Evolutionary conservation across 2,113 vertebrate species (phyloP).

Genomic region (Podilymbus podiceps): DNA sequence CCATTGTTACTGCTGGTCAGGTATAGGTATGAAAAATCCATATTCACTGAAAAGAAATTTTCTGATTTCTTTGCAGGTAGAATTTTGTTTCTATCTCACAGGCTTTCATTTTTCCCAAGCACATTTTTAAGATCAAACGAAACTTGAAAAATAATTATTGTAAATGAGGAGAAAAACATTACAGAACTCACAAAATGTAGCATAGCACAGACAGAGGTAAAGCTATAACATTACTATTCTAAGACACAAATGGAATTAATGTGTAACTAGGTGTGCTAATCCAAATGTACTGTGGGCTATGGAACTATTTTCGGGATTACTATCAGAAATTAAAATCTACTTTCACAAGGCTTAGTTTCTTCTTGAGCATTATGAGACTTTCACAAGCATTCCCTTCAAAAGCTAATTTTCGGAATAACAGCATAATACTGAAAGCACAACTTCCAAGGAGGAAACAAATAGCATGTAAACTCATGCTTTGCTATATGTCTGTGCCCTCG

Average conservation of each 20-base stretch:
- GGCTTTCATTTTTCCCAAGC: not conserved
- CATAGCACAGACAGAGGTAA: not conserved
- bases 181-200: not conserved
- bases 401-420: not conserved
- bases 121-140: not conserved
- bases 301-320: not conserved
- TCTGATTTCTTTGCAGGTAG: not conserved
- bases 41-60: not conserved
- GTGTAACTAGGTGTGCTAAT: not conserved
- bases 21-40: not conserved
- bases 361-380: conserved; percentile 3
- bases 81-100: not conserved
- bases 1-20: not conserved
- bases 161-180: not conserved
- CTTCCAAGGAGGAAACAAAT: not conserved
- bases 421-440: not conserved
- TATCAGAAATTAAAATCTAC: not conserved
- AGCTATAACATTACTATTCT: not conserved
- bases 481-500: not conserved
- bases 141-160: not conserved
- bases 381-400: not conserved
- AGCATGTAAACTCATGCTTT: not conserved
- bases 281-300: not conserved
- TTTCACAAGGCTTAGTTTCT: not conserved
- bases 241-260: not conserved